Base-by-base conservation (phyloP, 2,888 invertebrate species). In the Cloeon dipterum region DNA sequence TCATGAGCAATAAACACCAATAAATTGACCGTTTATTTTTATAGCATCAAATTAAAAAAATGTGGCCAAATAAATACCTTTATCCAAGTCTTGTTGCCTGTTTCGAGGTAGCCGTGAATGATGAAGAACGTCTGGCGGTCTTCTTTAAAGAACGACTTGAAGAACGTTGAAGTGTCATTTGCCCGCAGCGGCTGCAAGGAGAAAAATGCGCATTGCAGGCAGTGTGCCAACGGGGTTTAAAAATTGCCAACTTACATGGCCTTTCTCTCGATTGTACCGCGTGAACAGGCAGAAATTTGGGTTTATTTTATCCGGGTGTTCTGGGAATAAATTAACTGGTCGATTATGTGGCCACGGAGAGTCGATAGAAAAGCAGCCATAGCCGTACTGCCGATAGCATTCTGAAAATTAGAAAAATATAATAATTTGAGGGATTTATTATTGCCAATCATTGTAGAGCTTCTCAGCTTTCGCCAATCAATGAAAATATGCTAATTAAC, bases 31-130 rank as follows among this genome's bases (percentile, higher is more conserved):
- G n/a, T n/a, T n/a, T n/a, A n/a, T n/a, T n/a, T n/a, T n/a, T n/a
- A n/a, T n/a, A n/a, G 11, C 11, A 23, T 11, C 23, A 23, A 8
- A 23, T 23, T 8, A 23, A 23, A 20, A n/a, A 21, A n/a, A 8
- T 5, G 20, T 16, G n/a, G 2, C 32, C 54, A 50, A n/a, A n/a
- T n/a, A n/a, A n/a, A n/a, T 42, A 64, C 64, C 53, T 61, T 46
- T 18, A 86, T 75, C 89, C 88, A 88, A 35, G 65, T 57, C 47
- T 77, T 75, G 42, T 73, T 68, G 2, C 85, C 85, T 32, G 74
- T 70, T 51, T 89, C 88, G 42, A 85, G 58, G 53, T 83, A 91
- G 1, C 89, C 91, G 50, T 91, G 91, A 2, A 78, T 66, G 41
- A 91, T 66, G 41, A 86, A 59, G 50, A 73, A 82, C 43, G 77